phyloP scores from a whole-genome alignment of 2,888 invertebrate genomes.

The Sinhomidia bicolor region DNA sequence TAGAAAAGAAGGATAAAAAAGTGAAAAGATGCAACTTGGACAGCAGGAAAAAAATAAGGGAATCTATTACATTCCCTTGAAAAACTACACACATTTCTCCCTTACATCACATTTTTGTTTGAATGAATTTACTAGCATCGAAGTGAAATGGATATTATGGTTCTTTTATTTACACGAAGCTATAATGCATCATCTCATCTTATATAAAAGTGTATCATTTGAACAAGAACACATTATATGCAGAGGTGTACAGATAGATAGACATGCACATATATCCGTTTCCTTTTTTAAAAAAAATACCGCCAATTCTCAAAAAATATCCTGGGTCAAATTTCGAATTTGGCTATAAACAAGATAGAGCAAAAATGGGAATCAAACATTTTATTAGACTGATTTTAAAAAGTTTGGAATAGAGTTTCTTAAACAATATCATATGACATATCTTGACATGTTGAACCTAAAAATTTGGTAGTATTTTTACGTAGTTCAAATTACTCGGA shows the following conservation, averaged over 20 bases:
- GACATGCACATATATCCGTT: not conserved
- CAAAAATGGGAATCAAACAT: too few relatives aligned
- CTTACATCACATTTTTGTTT: constrained; percentile 1
- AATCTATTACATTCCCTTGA: not conserved
- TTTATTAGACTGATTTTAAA: too few relatives aligned
- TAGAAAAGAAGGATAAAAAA: not conserved
- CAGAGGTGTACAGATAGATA: too few relatives aligned
- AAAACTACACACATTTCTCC: not conserved
- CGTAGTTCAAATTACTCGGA: too few relatives aligned
- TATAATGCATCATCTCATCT: not conserved
- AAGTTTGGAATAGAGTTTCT: too few relatives aligned
- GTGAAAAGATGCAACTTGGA: not conserved
- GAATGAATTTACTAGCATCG: not conserved
- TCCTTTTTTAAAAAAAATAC: not conserved
- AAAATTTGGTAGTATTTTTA: too few relatives aligned
- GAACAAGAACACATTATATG: too few relatives aligned
- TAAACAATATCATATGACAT: too few relatives aligned
- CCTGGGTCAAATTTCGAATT: too few relatives aligned
- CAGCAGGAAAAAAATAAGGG: not conserved
- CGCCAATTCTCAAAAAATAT: too few relatives aligned
- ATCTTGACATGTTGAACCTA: too few relatives aligned
- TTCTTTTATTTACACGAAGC: not conserved
- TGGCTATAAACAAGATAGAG: too few relatives aligned
- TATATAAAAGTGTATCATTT: not conserved
- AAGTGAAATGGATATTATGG: not conserved